Evolutionary conservation across 2,113 vertebrate genomes (phyloP), one percentile per base, ranked within the genome.

Genomic region (Solenodon paradoxus): DNA sequence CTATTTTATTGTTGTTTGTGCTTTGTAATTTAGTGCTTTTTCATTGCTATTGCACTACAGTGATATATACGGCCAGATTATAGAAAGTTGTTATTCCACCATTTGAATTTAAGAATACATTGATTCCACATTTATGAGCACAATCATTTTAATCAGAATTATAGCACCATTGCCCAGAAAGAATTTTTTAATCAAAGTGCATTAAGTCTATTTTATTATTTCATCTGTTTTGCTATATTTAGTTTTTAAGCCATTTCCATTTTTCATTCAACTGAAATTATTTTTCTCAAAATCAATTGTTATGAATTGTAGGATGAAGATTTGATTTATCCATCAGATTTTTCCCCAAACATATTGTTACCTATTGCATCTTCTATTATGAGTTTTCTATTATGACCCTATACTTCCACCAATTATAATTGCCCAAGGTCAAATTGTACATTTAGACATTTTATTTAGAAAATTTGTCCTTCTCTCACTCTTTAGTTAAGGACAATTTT

Each of bases 271-370:
- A 94, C 72, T 63, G 87, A 96, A 94, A 84, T 89, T 85, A 80
- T 92, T 96, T 88, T 96, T 91, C 69, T 85, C 38, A 96, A 90
- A 86, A 83, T 91, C 92, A 82, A 75, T 86, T 96, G 66, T 85
- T 96, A 86, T 93, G 22, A 91, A 94, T 96, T 93, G 93, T 95
- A 93, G 83, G 69, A 92, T 92, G 40, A 77, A 74, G 40, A 93
- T 89, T 97, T 95, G 88, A 94, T 95, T 95, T 96, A 82, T 55
- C 22, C 38, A 61, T 72, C 45, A 87, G 59, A 13, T 24, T 11
- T 2, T 10, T 1, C 13, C 42, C 19, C 9, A 94, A 80, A 86
- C n/a, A 75, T 83, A 78, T 82, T n/a, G 38, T 61, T 94, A 77
- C 26, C 32, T 85, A 88, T 92, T 92, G 42, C 40, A 69, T 51